Conservation (phyloP, 2,888 invertebrate genomes). For the Eugnorisma glareosa region DNA sequence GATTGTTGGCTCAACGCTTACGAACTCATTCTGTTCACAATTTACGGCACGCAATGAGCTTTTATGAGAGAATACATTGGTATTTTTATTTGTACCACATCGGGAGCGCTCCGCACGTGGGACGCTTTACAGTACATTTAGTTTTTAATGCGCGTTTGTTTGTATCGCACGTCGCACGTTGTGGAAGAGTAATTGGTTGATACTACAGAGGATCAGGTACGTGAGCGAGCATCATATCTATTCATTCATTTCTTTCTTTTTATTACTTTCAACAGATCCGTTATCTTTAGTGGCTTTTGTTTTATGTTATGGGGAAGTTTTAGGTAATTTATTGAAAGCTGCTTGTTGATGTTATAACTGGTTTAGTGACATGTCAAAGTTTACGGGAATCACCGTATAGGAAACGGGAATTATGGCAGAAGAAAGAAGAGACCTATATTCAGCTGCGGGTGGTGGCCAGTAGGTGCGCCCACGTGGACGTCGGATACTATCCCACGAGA, state of each 20-base stretch:
- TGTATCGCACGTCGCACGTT: conserved; percentile 2
- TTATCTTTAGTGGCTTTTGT: not conserved
- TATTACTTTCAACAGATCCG: not conserved
- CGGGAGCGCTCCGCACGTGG: conserved; percentile 3
- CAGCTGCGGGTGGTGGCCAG: not conserved
- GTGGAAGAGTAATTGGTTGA: conserved; percentile 9
- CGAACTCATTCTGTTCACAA: conserved; percentile 49
- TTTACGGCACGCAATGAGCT: conserved; percentile 52
- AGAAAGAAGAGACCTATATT: not conserved
- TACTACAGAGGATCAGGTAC: not conserved
- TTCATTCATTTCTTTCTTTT: not conserved
- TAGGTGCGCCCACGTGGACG: not conserved
- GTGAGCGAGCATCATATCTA: not conserved
- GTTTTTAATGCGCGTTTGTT: conserved; percentile 43
- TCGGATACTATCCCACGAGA: not conserved
- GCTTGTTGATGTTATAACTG: not conserved
- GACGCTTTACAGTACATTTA: conserved; percentile 21
- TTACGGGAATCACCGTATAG: not conserved
- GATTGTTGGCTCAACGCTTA: conserved; percentile 49
- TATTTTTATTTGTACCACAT: conserved; percentile 43
- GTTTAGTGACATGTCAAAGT: not conserved
- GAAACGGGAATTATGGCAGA: not conserved
- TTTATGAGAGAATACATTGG: conserved; percentile 54
- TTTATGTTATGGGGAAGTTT: not conserved
- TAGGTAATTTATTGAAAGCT: not conserved